phyloP scores from a whole-genome alignment of 2,113 vertebrate species.

The mouse (Mus musculus) region DNA sequence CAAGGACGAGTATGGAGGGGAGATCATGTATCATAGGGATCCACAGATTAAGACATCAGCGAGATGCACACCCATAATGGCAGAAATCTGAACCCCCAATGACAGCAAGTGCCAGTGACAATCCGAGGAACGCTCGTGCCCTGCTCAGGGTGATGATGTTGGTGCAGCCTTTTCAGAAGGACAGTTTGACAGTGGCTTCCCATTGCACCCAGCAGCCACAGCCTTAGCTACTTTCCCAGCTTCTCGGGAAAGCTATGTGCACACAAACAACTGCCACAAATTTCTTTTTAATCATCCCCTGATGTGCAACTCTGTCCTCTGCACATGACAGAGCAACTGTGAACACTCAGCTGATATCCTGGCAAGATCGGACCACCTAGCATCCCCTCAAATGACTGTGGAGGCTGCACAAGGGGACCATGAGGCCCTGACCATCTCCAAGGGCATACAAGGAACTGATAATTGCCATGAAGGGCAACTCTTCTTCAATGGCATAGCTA shows the following conservation, averaged over 20 bases:
- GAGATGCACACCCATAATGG: neutral
- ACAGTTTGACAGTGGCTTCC: no score
- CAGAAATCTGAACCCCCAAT: neutral
- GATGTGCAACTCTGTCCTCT: neutral
- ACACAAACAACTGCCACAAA: neutral
- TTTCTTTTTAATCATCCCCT: neutral
- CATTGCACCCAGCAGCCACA: neutral
- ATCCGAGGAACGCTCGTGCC: neutral
- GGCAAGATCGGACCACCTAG: neutral
- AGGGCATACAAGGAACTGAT: neutral
- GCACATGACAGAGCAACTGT: neutral
- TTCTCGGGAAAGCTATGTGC: neutral
- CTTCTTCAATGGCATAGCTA: neutral
- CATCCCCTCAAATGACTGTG: neutral
- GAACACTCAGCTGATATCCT: neutral
- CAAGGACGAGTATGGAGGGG: no score
- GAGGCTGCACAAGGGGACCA: neutral
- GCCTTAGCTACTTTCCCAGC: neutral
- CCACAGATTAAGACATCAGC: neutral
- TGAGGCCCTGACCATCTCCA: neutral
- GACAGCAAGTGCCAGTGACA: neutral
- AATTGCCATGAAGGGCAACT: neutral
- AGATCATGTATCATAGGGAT: neutral
- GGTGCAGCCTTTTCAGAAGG: neutral
- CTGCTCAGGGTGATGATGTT: neutral